Percentiles rank a stretch among this genome's conserved stretches.
Conservation (phyloP, 1,140 invertebrate species). For the Macrotrachela quadricornifera region DNA sequence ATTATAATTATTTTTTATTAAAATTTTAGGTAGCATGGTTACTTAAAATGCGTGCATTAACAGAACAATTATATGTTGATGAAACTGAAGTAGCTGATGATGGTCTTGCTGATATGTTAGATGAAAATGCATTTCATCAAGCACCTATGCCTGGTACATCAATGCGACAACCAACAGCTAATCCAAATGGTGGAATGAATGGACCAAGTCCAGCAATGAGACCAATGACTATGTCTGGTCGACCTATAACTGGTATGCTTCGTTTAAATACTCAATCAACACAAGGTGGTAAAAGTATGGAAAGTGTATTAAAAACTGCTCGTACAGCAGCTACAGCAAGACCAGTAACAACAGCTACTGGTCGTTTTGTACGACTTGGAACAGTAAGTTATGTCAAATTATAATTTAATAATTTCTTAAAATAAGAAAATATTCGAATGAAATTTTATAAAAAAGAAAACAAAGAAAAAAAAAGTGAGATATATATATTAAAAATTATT, state of each 20-base stretch:
- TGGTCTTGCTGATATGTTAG: slow-evolving; percentile 52
- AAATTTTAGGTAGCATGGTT: slow-evolving; percentile 62
- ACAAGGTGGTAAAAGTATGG: slow-evolving; percentile 36
- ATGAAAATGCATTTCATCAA: slow-evolving; percentile 60
- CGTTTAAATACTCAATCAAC: slow-evolving; percentile 35
- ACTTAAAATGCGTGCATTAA: slow-evolving; percentile 68
- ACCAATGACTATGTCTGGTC: slow-evolving; percentile 50
- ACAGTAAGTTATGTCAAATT: slow-evolving; percentile 33
- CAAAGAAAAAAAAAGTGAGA: too few relatives aligned
- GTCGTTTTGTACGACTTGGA: slow-evolving; percentile 37
- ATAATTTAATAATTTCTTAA: neutral
- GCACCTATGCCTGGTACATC: slow-evolving; percentile 69
- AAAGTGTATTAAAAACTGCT: slow-evolving; percentile 50
- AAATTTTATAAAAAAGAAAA: too few relatives aligned
- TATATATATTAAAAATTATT: too few relatives aligned
- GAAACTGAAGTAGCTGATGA: slow-evolving; percentile 76
- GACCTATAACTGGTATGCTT: slow-evolving; percentile 48
- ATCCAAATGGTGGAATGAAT: neutral
- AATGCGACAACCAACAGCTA: slow-evolving; percentile 37
- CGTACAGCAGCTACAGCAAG: slow-evolving; percentile 50
- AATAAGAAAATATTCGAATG: neutral
- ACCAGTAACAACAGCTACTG: slow-evolving; percentile 48
- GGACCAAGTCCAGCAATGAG: slow-evolving; percentile 17
- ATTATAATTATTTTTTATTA: neutral
- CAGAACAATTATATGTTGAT: slow-evolving; percentile 67